These are phyloP conservation scores for Reticulitermes speratus DNA, from an alignment of 1,140 invertebrate genomes.

Conservation along the genomic window DNA sequence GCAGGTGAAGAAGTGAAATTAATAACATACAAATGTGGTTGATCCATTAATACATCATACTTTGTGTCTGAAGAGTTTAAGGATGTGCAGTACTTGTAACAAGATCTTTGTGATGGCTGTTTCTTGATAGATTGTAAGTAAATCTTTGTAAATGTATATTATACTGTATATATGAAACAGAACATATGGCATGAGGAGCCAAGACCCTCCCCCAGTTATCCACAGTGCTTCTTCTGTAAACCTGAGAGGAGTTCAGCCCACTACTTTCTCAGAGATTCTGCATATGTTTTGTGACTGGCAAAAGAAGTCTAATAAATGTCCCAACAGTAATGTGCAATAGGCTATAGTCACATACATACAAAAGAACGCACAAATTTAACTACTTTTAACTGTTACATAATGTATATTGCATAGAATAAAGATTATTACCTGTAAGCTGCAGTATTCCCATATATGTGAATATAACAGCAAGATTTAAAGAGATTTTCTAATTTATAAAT, in stretches of 20 bases:
- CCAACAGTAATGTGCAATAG: constrained; percentile 31
- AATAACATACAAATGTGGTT: not conserved
- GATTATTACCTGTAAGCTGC: not conserved
- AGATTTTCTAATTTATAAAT: constrained; percentile 14
- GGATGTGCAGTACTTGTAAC: not conserved
- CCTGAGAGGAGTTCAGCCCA: not conserved
- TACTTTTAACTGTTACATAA: constrained; percentile 26
- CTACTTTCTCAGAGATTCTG: not conserved
- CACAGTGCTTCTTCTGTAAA: not conserved
- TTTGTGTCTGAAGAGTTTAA: not conserved
- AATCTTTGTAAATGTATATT: not conserved
- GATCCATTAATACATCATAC: not conserved
- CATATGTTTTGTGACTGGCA: constrained; percentile 15
- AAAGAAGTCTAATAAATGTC: not conserved
- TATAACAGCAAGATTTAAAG: constrained; percentile 10
- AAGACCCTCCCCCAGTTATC: constrained; percentile 1
- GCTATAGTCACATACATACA: constrained; percentile 30
- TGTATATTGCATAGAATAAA: constrained; percentile 22
- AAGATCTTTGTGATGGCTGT: not conserved
- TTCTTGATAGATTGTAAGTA: not conserved
- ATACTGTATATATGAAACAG: not conserved
- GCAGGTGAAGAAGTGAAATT: not conserved
- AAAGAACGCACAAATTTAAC: constrained; percentile 31
- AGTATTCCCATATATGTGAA: constrained; percentile 24
- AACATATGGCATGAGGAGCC: not conserved